Conservation (phyloP, 2,888 invertebrate genomes). For the Tetragonisca angustula region DNA sequence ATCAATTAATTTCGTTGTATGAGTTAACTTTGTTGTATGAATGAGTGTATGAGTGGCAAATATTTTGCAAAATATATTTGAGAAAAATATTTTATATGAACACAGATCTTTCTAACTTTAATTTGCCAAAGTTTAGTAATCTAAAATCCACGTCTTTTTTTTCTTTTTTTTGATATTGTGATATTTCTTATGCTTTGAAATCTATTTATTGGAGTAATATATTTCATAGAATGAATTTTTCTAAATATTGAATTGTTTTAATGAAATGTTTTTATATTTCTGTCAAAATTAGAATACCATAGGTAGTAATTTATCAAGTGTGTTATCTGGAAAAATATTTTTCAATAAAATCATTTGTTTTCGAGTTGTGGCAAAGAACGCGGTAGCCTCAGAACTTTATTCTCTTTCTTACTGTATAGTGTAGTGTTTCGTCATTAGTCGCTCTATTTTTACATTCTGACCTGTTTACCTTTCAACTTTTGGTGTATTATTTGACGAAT, state of each 20-base stretch:
- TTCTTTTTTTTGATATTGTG: not conserved
- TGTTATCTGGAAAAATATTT: not conserved
- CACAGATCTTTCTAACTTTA: not conserved
- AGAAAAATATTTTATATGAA: not conserved
- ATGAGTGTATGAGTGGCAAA: not conserved
- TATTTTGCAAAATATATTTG: not conserved
- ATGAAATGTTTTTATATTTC: not conserved
- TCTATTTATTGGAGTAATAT: no score
- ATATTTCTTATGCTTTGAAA: not conserved
- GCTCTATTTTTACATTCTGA: slow-evolving; percentile 36
- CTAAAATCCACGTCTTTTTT: not conserved
- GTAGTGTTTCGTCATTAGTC: slow-evolving; percentile 8
- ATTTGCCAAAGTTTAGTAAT: no score
- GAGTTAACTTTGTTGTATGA: no score
- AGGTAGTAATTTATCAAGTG: not conserved
- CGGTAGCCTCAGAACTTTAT: slow-evolving; percentile 6
- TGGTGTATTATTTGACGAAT: slow-evolving; percentile 3
- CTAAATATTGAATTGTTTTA: not conserved
- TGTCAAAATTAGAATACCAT: not conserved
- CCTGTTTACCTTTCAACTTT: slow-evolving; percentile 38
- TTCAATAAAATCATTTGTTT: not conserved
- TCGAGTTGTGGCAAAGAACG: not conserved
- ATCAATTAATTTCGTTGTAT: not conserved
- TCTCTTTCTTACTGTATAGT: slow-evolving; percentile 19
- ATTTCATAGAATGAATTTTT: not conserved